Conservation (phyloP, 2,888 invertebrate genomes). For the Meteorus cinctellus region DNA sequence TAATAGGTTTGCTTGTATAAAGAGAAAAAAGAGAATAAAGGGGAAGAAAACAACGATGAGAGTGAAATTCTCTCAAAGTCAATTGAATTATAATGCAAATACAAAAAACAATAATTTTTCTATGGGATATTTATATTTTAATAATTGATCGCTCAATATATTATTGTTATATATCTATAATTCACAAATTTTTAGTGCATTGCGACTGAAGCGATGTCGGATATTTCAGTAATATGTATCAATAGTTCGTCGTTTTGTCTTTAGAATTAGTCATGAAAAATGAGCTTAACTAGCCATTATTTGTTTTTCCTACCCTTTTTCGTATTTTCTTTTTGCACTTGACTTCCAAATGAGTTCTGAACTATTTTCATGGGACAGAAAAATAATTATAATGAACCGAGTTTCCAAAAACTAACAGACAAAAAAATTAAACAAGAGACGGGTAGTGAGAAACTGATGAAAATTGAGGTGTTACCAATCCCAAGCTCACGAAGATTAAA, state of each 20-base stretch:
- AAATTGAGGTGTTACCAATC: no score
- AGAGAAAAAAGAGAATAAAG: background rate
- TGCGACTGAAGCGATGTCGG: background rate
- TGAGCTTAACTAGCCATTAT: background rate
- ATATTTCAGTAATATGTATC: background rate
- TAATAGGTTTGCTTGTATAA: background rate
- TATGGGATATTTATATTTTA: slow-evolving; percentile 1
- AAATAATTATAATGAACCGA: no score
- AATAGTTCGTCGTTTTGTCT: background rate
- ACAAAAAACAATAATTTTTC: slow-evolving; percentile 2
- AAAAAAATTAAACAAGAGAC: no score
- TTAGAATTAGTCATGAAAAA: background rate
- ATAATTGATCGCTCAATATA: slow-evolving; percentile 3
- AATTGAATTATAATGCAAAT: slow-evolving; percentile 5
- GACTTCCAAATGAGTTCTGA: no score
- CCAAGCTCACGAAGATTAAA: no score
- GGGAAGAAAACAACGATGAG: background rate
- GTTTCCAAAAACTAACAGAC: no score
- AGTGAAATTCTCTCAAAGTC: background rate
- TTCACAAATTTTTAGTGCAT: background rate
- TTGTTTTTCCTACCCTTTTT: background rate
- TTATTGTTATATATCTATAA: background rate
- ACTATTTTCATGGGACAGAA: no score
- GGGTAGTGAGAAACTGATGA: no score
- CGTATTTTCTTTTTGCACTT: background rate